Base-by-base conservation (phyloP, 2,113 vertebrate species). In the Thermophis baileyi region DNA sequence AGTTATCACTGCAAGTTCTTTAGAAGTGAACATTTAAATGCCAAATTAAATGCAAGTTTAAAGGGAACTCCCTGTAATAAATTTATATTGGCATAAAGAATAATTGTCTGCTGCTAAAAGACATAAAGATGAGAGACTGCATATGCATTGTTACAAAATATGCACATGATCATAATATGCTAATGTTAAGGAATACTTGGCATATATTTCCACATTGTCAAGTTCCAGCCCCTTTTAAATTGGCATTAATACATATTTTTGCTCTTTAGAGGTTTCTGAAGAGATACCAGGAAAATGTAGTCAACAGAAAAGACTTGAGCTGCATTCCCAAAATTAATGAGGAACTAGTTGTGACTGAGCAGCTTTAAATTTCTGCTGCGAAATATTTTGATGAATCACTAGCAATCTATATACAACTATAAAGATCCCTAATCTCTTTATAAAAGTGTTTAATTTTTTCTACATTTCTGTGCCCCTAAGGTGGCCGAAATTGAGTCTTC, bases 31-130 rank as follows among this genome's bases (percentile, higher is more conserved):
- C n/a, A 7, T 90, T 93, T 27, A 57, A 24, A 46, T 93, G 51
- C 44, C 90, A 92, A 44, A 47, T 35, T 0, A 27, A 90, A 88
- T 81, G 0, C 22, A 55, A 74, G 60, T 94, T 95, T 95, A 93
- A 53, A 95, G 91, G 93, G 51, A 95, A 91, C 89, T 93, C 89
- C 89, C 90, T 96, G 60, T 93, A 91, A 94, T 92, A 95, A 46
- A 10, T 25, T 87, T 81, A 20, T 90, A 12, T 85, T 89, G 16
- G 0, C 46, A 91, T 60, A 91, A 89, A 93, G 90, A 74, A 94
- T 94, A 93, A 94, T 27, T 89, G 86, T 85, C 22, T 47, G 86
- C 92, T 96, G 90, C 89, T 60, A 53, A 81, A 91, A 54, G 40
- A 81, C 50, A 88, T 89, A 88, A 93, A 90, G 95, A 60, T 91